Base-by-base conservation (phyloP, 2,113 vertebrate species). In the Calypte anna region DNA sequence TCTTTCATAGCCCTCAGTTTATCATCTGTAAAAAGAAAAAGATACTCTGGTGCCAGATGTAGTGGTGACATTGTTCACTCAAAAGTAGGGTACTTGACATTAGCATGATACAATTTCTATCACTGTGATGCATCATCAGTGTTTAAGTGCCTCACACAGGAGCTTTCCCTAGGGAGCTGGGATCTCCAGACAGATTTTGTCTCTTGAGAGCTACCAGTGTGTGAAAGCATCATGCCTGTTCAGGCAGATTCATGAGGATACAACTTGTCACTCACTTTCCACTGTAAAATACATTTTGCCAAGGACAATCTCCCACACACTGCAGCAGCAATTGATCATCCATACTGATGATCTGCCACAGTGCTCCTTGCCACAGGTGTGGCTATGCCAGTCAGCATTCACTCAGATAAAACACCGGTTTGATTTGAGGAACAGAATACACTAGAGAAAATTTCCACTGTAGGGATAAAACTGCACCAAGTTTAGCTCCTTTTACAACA, bases 401-500 rank as follows among this genome's bases (percentile, higher is more conserved):
- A 0, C 23, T 38, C 44, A 25, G 57, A 22, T 15, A 30, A 73
- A 46, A n/a, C 12, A 20, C 46, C 7, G 46, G 15, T 12, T 4
- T 61, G n/a, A 18, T 66, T 31, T 43, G n/a, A 67, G 40, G 25
- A 88, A 21, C 53, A 72, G 50, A 22, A 66, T 8, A 14, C 11
- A 5, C 31, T 7, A 11, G 36, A 25, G 25, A n/a, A 22, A 51
- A 36, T 40, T 63, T 16, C 44, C 1, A 0, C 16, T 4, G 24
- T 3, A 53, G 28, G 10, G 24, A 5, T 33, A 31, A 54, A 21
- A 18, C 21, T 17, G 15, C 30, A 55, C 13, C 38, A 78, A 6
- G 12, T 40, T 72, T 61, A 61, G 6, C 33, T 84, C 18, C 9
- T 16, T 68, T 79, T 44, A 12, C 46, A 13, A 12, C 10, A 5